Base-by-base conservation (phyloP, 2,113 vertebrate species). In the Columba livia region DNA sequence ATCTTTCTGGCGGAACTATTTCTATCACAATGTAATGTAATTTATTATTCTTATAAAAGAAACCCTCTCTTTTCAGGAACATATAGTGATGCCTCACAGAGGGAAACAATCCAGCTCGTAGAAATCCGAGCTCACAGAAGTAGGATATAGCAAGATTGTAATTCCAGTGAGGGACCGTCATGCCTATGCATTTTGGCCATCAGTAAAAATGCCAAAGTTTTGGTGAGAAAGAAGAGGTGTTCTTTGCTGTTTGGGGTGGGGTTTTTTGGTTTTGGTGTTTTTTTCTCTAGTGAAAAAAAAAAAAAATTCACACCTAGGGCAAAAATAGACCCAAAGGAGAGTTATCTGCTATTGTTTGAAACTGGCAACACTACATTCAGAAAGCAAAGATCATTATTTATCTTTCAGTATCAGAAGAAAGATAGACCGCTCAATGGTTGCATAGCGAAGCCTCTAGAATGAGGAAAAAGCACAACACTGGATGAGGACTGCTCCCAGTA, bases 221-320 rank as follows among this genome's bases (percentile, higher is more conserved):
- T 84, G 8, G 11, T 47, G 6, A 4, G 31, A 48, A 28, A 50
- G 5, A 11, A 8, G 18, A 2, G 4, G 15, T 5, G 12, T 4
- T 18, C 29, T 83, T 36, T 82, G 13, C 4, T 34, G 2, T 32
- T 57, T 3, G 2, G 24, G 18, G 24, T 26, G 18, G 34, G 6
- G 3, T 1, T 1, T 5, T 51, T n/a, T 73, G 7, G 6, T 0
- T 57, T 66, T 71, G 64, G 10, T 8, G 26, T 2, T 47, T 86
- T n/a, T 74, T 60, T 4, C 44, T 18, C 44, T 19, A 18, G 44
- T 47, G 18, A 19, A 47, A 47, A 47, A 47, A 47, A 44, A 44
- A 47, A 47, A 47, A 47, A 47, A 18, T 19, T 19, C 44, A 19
- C 10, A 47, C 44, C 14, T 40, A 21, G 7, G 15, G 16, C 2